Conservation (phyloP, 2,888 invertebrate species). For the Trichogramma evanescens region DNA sequence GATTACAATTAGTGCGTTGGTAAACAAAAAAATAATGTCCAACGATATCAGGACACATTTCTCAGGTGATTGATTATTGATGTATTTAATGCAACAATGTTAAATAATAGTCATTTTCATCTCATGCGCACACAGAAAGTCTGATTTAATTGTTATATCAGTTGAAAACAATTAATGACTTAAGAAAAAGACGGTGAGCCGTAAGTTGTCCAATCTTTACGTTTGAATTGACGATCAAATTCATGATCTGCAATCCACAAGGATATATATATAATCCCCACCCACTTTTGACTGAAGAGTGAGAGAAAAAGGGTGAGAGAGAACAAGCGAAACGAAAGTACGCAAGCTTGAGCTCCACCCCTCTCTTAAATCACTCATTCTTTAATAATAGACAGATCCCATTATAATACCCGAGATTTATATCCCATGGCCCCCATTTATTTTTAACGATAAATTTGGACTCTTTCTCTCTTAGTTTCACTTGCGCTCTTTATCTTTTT, state of each 20-base stretch:
- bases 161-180: neutral
- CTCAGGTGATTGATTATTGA: neutral
- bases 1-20: too few species aligned
- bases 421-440: slow-evolving; percentile 44
- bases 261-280: slow-evolving; percentile 27
- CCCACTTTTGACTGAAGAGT: slow-evolving; percentile 31
- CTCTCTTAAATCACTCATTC: slow-evolving; percentile 48
- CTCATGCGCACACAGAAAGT: neutral
- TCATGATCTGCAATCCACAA: slow-evolving; percentile 33
- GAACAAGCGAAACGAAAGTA: slow-evolving; percentile 14
- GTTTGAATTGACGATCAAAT: slow-evolving; percentile 42
- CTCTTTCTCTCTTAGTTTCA: slow-evolving; percentile 28
- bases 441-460: slow-evolving; percentile 47
- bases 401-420: slow-evolving; percentile 48
- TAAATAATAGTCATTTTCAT: neutral
- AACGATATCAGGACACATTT: too few species aligned
- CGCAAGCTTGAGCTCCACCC: slow-evolving; percentile 40
- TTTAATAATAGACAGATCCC: slow-evolving; percentile 49
- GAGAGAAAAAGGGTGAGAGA: neutral
- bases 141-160: neutral
- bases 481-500: slow-evolving; percentile 10
- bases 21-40: too few species aligned
- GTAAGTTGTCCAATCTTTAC: neutral
- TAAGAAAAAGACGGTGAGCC: too few species aligned
- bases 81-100: neutral